Conservation (phyloP, 1,140 invertebrate genomes). For the Hypsibius dujardini region DNA sequence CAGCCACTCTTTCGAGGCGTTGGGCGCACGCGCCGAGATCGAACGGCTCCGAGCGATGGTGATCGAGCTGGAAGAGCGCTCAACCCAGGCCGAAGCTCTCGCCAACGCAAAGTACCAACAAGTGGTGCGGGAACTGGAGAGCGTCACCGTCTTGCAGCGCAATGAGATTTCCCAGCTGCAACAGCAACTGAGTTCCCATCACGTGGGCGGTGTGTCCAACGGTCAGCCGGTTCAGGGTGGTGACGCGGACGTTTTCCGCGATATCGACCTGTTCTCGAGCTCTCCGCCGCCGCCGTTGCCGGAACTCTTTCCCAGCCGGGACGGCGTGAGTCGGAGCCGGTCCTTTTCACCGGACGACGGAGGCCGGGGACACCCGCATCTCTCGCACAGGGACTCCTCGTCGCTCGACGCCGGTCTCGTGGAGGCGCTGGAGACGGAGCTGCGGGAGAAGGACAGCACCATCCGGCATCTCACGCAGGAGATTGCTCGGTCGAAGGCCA, state of each 20-base stretch:
- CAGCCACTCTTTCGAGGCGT: too few relatives aligned
- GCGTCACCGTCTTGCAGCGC: neutral
- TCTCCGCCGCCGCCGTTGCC: too few relatives aligned
- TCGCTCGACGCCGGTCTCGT: neutral
- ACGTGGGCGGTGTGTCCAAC: neutral
- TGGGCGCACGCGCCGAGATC: too few relatives aligned
- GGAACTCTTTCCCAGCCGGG: too few relatives aligned
- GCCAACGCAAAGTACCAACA: neutral
- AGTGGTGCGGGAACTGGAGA: neutral
- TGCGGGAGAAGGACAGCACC: conserved; percentile 6
- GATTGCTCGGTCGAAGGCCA: neutral
- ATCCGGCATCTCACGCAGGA: conserved; percentile 15
- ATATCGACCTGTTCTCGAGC: neutral
- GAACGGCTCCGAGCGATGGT: too few relatives aligned
- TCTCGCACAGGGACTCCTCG: neutral
- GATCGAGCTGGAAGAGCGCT: too few relatives aligned
- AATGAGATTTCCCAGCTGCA: neutral
- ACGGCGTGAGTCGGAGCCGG: too few relatives aligned
- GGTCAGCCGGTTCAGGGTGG: neutral
- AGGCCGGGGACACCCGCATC: neutral
- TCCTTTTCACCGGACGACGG: too few relatives aligned
- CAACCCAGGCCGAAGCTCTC: too few relatives aligned
- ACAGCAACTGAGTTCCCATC: neutral
- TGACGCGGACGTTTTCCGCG: neutral
- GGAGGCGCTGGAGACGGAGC: neutral